A percentile compares a stretch with the other conserved stretches of the same genome.
These are phyloP conservation scores for Lycophotia porphyrea DNA, from an alignment of 2,888 invertebrate species.

Conservation along the genomic window DNA sequence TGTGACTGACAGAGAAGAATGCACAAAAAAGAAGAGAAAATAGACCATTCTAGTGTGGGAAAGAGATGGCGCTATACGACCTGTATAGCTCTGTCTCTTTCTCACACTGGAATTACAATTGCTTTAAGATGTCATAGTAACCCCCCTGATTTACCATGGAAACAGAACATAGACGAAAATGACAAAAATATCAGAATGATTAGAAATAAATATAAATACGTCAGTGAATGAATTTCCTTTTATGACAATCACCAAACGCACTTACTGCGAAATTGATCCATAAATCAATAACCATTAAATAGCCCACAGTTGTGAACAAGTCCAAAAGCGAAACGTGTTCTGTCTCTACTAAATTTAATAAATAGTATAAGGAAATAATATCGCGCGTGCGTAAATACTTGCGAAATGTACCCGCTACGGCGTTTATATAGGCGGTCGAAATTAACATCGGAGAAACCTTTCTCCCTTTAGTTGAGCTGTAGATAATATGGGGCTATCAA, in stretches of 20 bases:
- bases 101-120: too few species aligned
- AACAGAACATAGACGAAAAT: background rate
- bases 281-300: conserved; percentile 27
- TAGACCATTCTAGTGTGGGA: too few species aligned
- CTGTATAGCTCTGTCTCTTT: too few species aligned
- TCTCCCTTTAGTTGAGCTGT: conserved; percentile 14
- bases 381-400: conserved; percentile 45
- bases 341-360: conserved; percentile 38
- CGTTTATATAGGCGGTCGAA: conserved; percentile 22
- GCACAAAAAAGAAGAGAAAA: background rate
- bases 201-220: background rate
- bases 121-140: too few species aligned
- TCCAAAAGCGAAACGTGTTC: conserved; percentile 43
- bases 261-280: conserved; percentile 3
- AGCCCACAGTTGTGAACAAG: conserved; percentile 26
- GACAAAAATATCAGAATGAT: background rate
- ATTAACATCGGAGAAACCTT: conserved; percentile 42
- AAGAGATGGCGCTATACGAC: too few species aligned
- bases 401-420: conserved; percentile 31
- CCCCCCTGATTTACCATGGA: background rate
- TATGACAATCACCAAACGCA: background rate
- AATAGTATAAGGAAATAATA: conserved; percentile 55
- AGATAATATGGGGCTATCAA: background rate
- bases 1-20: background rate
- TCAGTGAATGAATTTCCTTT: conserved; percentile 4